Percentiles rank a stretch among this genome's conserved stretches.
phyloP scores from a whole-genome alignment of 2,888 invertebrate genomes.

The Sceliomorpha sp. region DNA sequence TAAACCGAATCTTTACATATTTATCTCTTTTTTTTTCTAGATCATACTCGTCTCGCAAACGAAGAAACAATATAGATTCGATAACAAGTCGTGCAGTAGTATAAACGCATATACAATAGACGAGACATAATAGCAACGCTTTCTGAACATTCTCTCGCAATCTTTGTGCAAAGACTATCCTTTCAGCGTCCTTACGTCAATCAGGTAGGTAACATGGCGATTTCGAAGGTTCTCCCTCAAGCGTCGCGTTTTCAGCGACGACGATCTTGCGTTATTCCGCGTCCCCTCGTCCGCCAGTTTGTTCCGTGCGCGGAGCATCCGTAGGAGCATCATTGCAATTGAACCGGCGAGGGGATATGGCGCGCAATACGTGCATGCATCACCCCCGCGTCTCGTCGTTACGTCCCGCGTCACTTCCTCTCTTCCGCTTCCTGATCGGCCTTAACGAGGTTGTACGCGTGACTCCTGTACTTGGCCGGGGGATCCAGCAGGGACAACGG shows the following conservation, averaged over 20 bases:
- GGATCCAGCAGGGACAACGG: conserved; percentile 73
- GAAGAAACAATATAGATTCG: no score
- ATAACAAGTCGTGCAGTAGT: no score
- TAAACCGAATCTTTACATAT: no score
- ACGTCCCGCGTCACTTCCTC: conserved; percentile 76
- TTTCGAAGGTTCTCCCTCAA: no score
- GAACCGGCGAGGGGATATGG: conserved; percentile 28
- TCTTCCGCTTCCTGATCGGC: conserved; percentile 77
- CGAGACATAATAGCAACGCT: no score
- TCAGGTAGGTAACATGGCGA: no score
- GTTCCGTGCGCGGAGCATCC: conserved; percentile 1
- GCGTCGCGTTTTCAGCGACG: not conserved
- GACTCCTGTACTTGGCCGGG: conserved; percentile 77
- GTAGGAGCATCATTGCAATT: conserved; percentile 10
- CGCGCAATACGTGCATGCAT: conserved; percentile 20
- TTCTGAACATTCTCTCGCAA: no score
- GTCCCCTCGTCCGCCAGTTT: conserved; percentile 11
- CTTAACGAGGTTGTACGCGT: conserved; percentile 77
- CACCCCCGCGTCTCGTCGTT: conserved; percentile 61
- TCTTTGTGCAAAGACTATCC: no score
- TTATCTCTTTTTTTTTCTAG: no score
- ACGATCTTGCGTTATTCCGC: not conserved
- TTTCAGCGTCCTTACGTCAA: no score
- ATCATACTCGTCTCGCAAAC: no score
- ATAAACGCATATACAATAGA: no score